Evolutionary conservation across 2,797 vertebrate genomes (phyloP).

Genomic region (Melanotaenia maccullochi): DNA sequence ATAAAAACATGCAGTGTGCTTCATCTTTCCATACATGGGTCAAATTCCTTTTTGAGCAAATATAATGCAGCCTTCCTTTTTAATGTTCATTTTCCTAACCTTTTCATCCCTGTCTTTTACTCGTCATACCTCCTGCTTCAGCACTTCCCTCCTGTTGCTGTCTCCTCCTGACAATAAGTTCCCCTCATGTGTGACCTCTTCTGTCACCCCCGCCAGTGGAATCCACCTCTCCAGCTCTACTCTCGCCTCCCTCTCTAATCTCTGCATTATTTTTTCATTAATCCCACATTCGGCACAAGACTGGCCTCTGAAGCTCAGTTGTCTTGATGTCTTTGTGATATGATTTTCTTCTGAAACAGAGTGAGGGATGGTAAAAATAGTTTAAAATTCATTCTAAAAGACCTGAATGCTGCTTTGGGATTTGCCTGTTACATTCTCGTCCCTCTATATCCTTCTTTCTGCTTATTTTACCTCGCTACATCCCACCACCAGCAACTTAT

Average conservation of each 20-base stretch:
- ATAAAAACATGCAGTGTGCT: background rate
- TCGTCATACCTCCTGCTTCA: conserved; percentile 23
- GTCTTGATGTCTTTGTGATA: conserved; percentile 48
- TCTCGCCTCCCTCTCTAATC: conserved; percentile 69
- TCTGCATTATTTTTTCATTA: conserved; percentile 73
- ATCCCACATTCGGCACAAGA: conserved; percentile 63
- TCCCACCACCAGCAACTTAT: conserved; percentile 30
- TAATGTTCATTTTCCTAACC: conserved; percentile 18
- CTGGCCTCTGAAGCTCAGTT: conserved; percentile 41
- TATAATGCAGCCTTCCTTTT: conserved; percentile 16
- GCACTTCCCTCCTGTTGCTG: conserved; percentile 47
- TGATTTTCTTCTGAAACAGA: conserved; percentile 17
- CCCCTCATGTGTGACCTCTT: conserved; percentile 76
- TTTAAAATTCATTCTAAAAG: conserved; percentile 37
- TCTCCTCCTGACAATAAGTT: conserved; percentile 70
- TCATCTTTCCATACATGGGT: background rate
- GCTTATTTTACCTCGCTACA: conserved; percentile 9
- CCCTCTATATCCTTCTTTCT: conserved; percentile 8
- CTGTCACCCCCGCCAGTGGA: conserved; percentile 67
- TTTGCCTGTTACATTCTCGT: conserved; percentile 53
- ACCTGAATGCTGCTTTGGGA: conserved; percentile 21
- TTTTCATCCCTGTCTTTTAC: conserved; percentile 22
- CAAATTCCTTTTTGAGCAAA: conserved; percentile 3
- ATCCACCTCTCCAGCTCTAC: conserved; percentile 54
- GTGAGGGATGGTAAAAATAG: conserved; percentile 14